Evolutionary conservation across 2,797 vertebrate genomes (phyloP).

Genomic region (Urophycis tenuis): DNA sequence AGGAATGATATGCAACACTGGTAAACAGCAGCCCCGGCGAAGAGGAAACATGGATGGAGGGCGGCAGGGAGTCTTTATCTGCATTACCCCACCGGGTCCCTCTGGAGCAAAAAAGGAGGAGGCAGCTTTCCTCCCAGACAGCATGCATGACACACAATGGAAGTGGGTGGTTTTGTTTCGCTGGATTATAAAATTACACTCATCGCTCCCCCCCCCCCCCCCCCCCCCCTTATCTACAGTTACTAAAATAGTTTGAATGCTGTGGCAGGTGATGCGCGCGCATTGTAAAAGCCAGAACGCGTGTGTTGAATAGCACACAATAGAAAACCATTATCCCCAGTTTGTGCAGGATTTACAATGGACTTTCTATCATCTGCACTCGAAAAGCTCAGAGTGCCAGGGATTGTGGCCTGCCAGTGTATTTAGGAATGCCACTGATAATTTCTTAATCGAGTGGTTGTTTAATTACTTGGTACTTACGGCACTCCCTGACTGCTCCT

Average conservation of each 20-base stretch:
- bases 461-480: slow-evolving; percentile 1
- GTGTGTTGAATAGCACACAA: slow-evolving; percentile 15
- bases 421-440: slow-evolving; percentile 8
- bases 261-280: slow-evolving; percentile 15
- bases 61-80: slow-evolving; percentile 27
- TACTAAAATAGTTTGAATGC: slow-evolving; percentile 25
- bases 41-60: not conserved
- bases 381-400: not conserved
- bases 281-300: not conserved
- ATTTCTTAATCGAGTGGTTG: not conserved
- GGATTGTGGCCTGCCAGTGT: slow-evolving; percentile 10
- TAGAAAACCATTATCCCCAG: not conserved
- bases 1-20: slow-evolving; percentile 31
- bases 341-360: slow-evolving; percentile 10
- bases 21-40: slow-evolving; percentile 24
- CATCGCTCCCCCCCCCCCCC: slow-evolving; percentile 28
- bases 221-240: not conserved
- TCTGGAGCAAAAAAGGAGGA: not conserved
- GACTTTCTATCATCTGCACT: slow-evolving; percentile 2
- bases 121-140: slow-evolving; percentile 11
- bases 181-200: slow-evolving; percentile 20
- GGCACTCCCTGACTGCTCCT: slow-evolving; percentile 27
- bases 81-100: slow-evolving; percentile 7
- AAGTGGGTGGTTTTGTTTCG: slow-evolving; percentile 28
- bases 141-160: slow-evolving; percentile 23